Evolutionary conservation across 2,888 invertebrate species (phyloP), one percentile per base, ranked within the genome.

Genomic region (Ectobius pallidus): DNA sequence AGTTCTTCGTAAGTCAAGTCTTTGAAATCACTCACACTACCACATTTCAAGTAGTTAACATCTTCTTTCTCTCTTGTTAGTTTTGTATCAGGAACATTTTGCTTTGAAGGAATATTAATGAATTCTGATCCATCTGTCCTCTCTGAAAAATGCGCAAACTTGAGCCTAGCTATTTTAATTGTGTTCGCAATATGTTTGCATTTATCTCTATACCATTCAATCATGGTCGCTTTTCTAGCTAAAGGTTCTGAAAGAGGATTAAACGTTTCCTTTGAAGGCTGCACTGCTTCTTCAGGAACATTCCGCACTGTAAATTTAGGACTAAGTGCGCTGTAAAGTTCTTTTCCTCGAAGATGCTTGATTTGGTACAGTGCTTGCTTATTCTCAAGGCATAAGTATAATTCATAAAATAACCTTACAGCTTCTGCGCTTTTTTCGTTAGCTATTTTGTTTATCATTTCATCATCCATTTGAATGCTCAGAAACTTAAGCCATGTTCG

Each of bases 321-420:
- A 20, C 78, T 79, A 11, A 69, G 73, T 0, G 79, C 78, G 7
- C 79, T 75, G 6, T 76, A 78, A n/a, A 77, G 79, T 34, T 80
- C 80, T 3, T 79, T 76, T 67, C 79, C 79, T 44, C 78, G 84
- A 77, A 86, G 86, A 71, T 83, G 80, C 75, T 86, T 85, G 30
- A 87, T 85, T 77, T 87, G 88, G 78, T 87, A 82, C 16, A 86
- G 82, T 61, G 85, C 84, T 77, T 87, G 87, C 79, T 85, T 87
- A 78, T 86, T 86, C 76, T 89, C 88, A 65, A 90, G 81, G 75
- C 85, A 84, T 9, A 90, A 81, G 78, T 88, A 90, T 3, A 90
- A 80, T 80, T 88, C 86, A 80, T 90, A 90, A 79, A 89, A 88
- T 1, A 91, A 78, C 34, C 87, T 84, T 3, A 89, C 81, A 6